Conservation (phyloP, 2,797 vertebrate species). For the Diplodus sargus region DNA sequence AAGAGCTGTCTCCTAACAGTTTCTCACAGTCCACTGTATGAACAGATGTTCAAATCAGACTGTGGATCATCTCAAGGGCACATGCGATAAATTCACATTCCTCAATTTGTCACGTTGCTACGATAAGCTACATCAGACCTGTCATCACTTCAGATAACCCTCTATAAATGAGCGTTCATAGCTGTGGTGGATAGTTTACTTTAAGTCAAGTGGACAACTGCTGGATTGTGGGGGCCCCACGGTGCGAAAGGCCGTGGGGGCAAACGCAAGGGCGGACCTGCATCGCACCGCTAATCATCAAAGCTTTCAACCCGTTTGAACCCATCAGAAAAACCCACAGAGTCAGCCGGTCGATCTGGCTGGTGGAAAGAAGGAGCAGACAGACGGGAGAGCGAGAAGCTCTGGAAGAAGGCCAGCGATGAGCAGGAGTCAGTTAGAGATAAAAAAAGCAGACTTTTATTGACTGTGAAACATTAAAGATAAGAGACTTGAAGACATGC, state of each 20-base stretch:
- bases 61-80: neutral
- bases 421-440: slow-evolving; percentile 46
- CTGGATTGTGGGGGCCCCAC: slow-evolving; percentile 6
- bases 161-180: slow-evolving; percentile 6
- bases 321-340: slow-evolving; percentile 47
- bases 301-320: slow-evolving; percentile 71
- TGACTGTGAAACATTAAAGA: slow-evolving; percentile 55
- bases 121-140: slow-evolving; percentile 23
- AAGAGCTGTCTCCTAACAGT: neutral
- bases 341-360: slow-evolving; percentile 49
- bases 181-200: slow-evolving; percentile 31
- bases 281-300: slow-evolving; percentile 46
- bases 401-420: slow-evolving; percentile 26
- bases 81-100: slow-evolving; percentile 2
- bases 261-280: slow-evolving; percentile 37
- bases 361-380: slow-evolving; percentile 19
- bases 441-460: slow-evolving; percentile 47
- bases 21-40: neutral
- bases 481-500: slow-evolving; percentile 49
- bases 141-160: slow-evolving; percentile 31
- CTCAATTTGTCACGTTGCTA: slow-evolving; percentile 19
- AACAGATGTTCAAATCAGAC: neutral
- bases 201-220: slow-evolving; percentile 29
- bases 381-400: slow-evolving; percentile 17
- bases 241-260: slow-evolving; percentile 47